Base-by-base conservation (phyloP, 2,797 vertebrate species). In the Paedocypris micromegethes region DNA sequence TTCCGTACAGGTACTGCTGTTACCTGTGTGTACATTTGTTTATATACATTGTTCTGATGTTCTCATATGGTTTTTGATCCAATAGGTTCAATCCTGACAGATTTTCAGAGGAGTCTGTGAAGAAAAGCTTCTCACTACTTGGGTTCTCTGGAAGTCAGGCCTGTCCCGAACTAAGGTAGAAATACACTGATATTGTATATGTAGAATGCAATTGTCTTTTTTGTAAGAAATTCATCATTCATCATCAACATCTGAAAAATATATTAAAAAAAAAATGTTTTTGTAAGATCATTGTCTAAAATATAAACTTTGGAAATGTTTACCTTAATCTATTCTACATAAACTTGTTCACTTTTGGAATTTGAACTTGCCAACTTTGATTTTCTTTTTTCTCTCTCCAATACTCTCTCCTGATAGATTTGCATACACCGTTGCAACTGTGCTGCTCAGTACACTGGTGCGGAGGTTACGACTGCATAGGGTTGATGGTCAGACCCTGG, bases 111-210 rank as follows among this genome's bases (percentile, higher is more conserved):
- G 92, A 94, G 45, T 84, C 85, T 0, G 86, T 87, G 9, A 81
- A 78, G 78, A 94, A 91, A 82, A 95, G 88, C 76, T 91, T 99
- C 77, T 91, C 92, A 43, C 84, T 94, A 37, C 80, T 99, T 66
- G 96, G 96, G 45, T 97, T 98, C 83, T 97, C 93, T 1, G 96
- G 96, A 75, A 90, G 85, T 62, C 94, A 93, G 76, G 92, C 94
- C 4, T 98, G 94, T 65, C 93, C 96, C 0, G 96, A 99, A 76
- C 86, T 98, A 65, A 92, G 95, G 96, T 98, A 80, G 40, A 49
- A 47, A 52, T 44, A 55, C 41, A 5, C 3, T 9, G 6, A n/a
- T 42, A 57, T 43, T 44, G 42, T 49, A 5, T 5, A 23, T 23
- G 23, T 23, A 23, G 23, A 23, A 23, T 23, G 23, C 23, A 23